A percentile compares a stretch with the other conserved stretches of the same genome.
phyloP scores from a whole-genome alignment of 1,140 invertebrate species.

The Neodiprion virginianus region DNA sequence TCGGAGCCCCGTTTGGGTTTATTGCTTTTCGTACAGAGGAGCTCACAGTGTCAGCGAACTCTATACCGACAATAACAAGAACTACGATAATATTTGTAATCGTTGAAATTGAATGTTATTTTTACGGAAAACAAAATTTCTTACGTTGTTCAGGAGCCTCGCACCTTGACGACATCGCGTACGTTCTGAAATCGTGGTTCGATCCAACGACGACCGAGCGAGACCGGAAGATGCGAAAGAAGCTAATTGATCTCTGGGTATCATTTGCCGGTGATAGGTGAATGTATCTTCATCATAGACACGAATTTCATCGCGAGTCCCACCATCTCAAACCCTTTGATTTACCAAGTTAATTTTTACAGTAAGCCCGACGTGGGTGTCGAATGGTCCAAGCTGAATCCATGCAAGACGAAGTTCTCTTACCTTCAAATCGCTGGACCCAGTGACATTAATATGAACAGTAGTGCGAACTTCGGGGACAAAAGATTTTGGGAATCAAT shows the following conservation, averaged over 20 bases:
- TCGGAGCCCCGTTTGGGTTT: no score
- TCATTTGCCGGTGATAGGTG: constrained; percentile 65
- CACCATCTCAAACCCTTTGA: background rate
- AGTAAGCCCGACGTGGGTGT: constrained; percentile 48
- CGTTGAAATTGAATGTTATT: no score
- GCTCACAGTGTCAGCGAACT: no score
- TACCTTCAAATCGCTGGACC: constrained; percentile 64
- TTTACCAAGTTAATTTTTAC: constrained; percentile 23
- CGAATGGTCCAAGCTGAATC: constrained; percentile 50
- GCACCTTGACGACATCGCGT: no score
- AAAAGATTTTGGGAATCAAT: constrained; percentile 66
- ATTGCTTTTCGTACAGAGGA: no score
- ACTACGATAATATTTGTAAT: no score
- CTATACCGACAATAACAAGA: no score
- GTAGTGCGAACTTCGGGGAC: constrained; percentile 59
- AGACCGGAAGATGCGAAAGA: constrained; percentile 62
- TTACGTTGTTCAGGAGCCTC: no score
- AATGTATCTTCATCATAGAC: constrained; percentile 21
- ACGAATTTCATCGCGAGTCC: background rate
- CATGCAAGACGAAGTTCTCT: constrained; percentile 49
- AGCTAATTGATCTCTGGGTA: constrained; percentile 63
- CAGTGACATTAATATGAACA: constrained; percentile 54
- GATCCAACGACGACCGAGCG: constrained; percentile 45
- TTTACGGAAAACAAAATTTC: no score
- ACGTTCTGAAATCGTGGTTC: no score